Conservation (phyloP, 2,888 invertebrate genomes). For the Ophioninae sp. region DNA sequence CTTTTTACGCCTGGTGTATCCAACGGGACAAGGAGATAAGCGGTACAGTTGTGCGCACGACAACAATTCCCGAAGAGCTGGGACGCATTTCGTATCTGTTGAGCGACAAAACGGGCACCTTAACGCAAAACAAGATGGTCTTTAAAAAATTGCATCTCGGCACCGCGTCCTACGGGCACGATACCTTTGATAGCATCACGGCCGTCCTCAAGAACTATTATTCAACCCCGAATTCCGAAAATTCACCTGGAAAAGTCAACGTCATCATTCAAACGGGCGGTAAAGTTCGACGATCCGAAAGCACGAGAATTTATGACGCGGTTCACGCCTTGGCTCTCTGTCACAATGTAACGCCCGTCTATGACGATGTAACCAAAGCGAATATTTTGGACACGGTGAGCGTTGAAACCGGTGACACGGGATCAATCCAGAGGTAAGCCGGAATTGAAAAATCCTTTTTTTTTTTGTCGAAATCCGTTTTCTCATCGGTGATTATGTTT, state of each 20-base stretch:
- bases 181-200: conserved; percentile 91
- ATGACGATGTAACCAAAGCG: conserved; percentile 84
- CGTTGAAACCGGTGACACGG: conserved; percentile 76
- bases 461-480: no score
- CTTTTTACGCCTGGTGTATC: conserved; percentile 98
- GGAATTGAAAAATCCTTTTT: no score
- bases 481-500: no score
- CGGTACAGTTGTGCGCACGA: conserved; percentile 97
- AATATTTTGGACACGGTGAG: conserved; percentile 74
- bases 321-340: conserved; percentile 97
- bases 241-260: conserved; percentile 69
- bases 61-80: conserved; percentile 99
- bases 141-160: conserved; percentile 97
- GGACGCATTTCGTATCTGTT: conserved; percentile 98
- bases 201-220: conserved; percentile 74
- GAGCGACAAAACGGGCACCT: conserved; percentile 98
- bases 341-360: conserved; percentile 99
- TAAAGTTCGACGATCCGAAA: conserved; percentile 86
- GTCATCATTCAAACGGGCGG: conserved; percentile 66
- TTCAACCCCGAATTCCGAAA: conserved; percentile 65
- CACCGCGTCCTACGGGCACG: conserved; percentile 93
- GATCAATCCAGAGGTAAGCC: conserved; percentile 77
- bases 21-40: conserved; percentile 95
- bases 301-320: conserved; percentile 91
- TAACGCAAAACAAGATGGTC: conserved; percentile 99